Base-by-base conservation (phyloP, 2,797 vertebrate species). In the Sciurus carolinensis region DNA sequence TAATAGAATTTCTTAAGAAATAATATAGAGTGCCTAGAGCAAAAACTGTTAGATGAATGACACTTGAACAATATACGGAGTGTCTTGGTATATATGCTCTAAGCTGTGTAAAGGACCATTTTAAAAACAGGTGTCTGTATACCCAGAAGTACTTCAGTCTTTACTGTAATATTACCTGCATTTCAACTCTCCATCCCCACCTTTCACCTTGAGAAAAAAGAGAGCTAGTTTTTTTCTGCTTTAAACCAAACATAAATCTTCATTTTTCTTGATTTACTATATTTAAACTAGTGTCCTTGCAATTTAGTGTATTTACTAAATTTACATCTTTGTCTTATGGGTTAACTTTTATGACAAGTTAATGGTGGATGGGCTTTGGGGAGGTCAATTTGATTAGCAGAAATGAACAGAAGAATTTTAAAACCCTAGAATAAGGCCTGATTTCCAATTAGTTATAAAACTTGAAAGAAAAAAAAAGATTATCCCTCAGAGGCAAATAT, bases 291-390 rank as follows among this genome's bases (percentile, higher is more conserved):
- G 30, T 71, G 10, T 87, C 36, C 28, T 83, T 96, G 4, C 20
- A 73, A 22, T 95, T 87, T 90, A 72, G 52, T 83, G 88, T 94
- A 59, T 72, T 96, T 94, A 24, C 86, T 94, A 90, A 86, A 91
- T 89, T 26, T 91, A 26, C 5, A 93, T 66, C 83, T 95, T 89
- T 94, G 81, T 83, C 26, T 79, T 92, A 80, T 83, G 12, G 24
- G 3, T 94, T 66, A 64, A 90, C 13, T 93, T 95, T 62, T 84
- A 64, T 1, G 24, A 42, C 84, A 91, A 93, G 36, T 88, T 90
- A 77, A 57, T 91, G 17, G 12, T 91, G 17, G 12, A 50, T 87
- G 15, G 36, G 1, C 44, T 94, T 95, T 89, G 10, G 22, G 15
- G 36, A 76, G 67, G 10, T 92, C 90, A 95, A 81, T 91, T 90